A percentile compares a stretch with the other conserved stretches of the same genome.
Evolutionary conservation across 2,113 vertebrate genomes (phyloP).

Genomic region (Spheniscus mendiculus): DNA sequence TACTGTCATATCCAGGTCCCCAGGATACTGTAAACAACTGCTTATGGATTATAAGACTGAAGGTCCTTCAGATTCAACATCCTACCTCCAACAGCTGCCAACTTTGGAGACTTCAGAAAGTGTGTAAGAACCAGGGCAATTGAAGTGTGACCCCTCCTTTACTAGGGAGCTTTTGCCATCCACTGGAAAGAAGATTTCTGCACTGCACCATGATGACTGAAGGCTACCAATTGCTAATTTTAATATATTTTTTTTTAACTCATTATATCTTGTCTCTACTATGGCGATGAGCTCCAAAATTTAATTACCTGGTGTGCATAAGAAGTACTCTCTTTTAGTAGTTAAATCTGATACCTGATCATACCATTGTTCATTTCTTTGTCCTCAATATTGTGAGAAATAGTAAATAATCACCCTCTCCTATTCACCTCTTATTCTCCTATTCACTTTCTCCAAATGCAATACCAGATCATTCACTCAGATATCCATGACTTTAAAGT

Average conservation of each 20-base stretch:
- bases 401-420: constrained; percentile 4
- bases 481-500: constrained; percentile 1
- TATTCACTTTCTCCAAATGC: background rate
- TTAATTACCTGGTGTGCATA: constrained; percentile 20
- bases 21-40: background rate
- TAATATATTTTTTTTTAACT: background rate
- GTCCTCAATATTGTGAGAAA: constrained; percentile 15
- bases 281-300: background rate
- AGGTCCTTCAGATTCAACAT: background rate
- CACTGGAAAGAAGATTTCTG: background rate
- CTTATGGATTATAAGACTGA: background rate
- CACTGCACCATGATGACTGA: background rate
- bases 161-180: background rate
- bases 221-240: background rate
- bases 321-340: background rate
- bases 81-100: background rate
- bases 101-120: background rate
- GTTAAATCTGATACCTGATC: background rate
- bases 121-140: background rate
- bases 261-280: background rate
- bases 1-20: background rate
- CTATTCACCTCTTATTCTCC: background rate
- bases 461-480: constrained; percentile 1
- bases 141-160: background rate
- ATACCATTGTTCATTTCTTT: background rate